These are phyloP conservation scores for Cheilinus undulatus DNA, from an alignment of 2,113 vertebrate species.

Conservation along the genomic window DNA sequence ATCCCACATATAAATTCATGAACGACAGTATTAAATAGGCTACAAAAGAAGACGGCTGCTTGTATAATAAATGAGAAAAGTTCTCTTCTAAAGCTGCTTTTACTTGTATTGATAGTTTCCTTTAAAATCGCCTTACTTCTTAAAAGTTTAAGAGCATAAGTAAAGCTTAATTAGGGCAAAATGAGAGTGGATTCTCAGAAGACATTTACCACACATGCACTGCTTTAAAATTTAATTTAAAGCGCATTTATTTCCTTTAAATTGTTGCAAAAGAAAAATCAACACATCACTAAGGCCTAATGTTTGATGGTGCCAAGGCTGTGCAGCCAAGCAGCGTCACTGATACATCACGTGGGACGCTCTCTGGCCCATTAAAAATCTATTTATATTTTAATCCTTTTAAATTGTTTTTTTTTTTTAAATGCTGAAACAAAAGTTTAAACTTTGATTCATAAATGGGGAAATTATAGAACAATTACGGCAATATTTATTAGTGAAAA, in stretches of 20 bases:
- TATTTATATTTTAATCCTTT: background rate
- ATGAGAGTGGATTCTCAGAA: background rate
- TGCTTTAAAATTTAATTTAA: background rate
- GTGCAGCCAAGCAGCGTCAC: conserved; percentile 37
- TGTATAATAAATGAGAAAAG: background rate
- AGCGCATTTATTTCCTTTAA: background rate
- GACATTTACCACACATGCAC: background rate
- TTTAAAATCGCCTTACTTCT: too few relatives aligned
- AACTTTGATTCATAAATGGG: background rate
- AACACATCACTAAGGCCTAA: background rate
- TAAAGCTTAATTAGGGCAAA: too few relatives aligned
- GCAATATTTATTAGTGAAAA: background rate
- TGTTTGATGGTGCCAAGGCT: conserved; percentile 34
- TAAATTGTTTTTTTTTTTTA: background rate
- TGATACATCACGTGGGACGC: conserved; percentile 53
- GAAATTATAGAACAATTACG: background rate
- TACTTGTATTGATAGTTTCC: background rate
- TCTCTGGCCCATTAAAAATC: background rate
- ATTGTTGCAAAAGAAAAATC: background rate
- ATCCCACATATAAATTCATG: background rate
- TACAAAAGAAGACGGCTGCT: background rate
- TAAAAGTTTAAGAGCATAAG: background rate
- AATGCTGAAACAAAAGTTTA: background rate
- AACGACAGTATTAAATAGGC: background rate
- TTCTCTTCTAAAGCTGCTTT: background rate